These are phyloP conservation scores for Dolomedes plantarius DNA, from an alignment of 2,888 invertebrate genomes.

Conservation along the genomic window DNA sequence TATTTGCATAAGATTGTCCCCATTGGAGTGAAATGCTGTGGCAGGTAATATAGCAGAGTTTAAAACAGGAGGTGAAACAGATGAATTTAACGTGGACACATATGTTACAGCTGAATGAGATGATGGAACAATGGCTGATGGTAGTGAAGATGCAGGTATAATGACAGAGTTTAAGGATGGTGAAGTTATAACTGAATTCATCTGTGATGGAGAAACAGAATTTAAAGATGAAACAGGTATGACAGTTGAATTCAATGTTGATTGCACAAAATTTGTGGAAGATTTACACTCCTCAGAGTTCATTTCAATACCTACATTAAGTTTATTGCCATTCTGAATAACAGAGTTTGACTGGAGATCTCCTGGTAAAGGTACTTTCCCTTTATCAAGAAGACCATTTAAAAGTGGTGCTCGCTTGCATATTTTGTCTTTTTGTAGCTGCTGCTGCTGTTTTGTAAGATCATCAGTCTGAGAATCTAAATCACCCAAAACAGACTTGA, in stretches of 20 bases:
- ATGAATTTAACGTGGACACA: constrained; percentile 27
- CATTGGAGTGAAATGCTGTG: constrained; percentile 51
- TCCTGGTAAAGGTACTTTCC: constrained; percentile 66
- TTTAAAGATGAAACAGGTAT: constrained; percentile 33
- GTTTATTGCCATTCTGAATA: constrained; percentile 58
- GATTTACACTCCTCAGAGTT: constrained; percentile 39
- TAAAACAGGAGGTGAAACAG: constrained; percentile 14
- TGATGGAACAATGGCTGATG: constrained; percentile 22
- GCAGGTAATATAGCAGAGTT: constrained; percentile 40
- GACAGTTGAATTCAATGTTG: constrained; percentile 23
- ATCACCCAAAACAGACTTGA: constrained; percentile 62
- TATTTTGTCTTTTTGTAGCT: constrained; percentile 56
- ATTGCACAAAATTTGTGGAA: constrained; percentile 51
- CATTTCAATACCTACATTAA: constrained; percentile 25
- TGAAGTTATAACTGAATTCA: constrained; percentile 10
- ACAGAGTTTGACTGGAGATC: constrained; percentile 25
- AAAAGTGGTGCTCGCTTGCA: constrained; percentile 74
- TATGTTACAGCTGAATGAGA: constrained; percentile 40
- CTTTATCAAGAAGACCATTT: constrained; percentile 74
- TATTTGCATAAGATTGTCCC: constrained; percentile 59
- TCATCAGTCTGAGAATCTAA: constrained; percentile 32
- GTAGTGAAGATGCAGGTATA: constrained; percentile 18
- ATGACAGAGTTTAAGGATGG: constrained; percentile 26
- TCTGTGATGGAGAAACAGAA: constrained; percentile 21
- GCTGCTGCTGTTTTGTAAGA: constrained; percentile 31